phyloP scores from a whole-genome alignment of 1,140 invertebrate species.

The Bombus breviceps region DNA sequence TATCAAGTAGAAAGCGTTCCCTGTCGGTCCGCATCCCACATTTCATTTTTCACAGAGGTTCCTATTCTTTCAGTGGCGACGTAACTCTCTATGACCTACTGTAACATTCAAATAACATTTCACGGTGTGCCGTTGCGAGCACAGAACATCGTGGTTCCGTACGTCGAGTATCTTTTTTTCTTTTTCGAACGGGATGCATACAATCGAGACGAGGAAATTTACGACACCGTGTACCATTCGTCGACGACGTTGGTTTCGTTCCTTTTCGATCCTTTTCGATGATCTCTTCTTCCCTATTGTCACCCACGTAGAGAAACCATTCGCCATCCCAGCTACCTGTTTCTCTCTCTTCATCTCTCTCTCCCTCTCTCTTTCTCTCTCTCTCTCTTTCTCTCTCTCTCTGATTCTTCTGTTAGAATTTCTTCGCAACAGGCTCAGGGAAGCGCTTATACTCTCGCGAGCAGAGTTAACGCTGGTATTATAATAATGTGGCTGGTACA shows the following conservation, averaged over 20 bases:
- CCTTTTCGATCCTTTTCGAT: background rate
- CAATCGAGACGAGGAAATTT: slow-evolving; percentile 24
- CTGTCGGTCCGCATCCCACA: slow-evolving; percentile 9
- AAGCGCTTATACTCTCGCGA: background rate
- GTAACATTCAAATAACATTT: slow-evolving; percentile 42
- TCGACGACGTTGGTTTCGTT: background rate
- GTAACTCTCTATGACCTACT: slow-evolving; percentile 53
- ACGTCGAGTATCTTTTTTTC: background rate
- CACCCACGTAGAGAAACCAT: slow-evolving; percentile 18
- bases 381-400: too few relatives aligned
- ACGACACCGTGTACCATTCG: background rate
- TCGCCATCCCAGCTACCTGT: too few relatives aligned
- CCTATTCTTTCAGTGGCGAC: slow-evolving; percentile 30
- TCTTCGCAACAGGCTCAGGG: background rate
- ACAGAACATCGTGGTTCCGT: background rate
- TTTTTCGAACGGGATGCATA: background rate
- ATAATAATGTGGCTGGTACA: slow-evolving; percentile 43
- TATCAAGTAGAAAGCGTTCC: slow-evolving; percentile 30
- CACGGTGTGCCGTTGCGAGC: background rate
- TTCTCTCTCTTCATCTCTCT: too few relatives aligned
- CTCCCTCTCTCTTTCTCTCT: too few relatives aligned
- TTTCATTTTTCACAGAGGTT: slow-evolving; percentile 4
- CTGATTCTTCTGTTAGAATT: background rate
- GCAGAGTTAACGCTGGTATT: slow-evolving; percentile 28
- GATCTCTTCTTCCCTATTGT: background rate